Evolutionary conservation across 2,888 invertebrate genomes (phyloP).

Genomic region (Dione vanillae): DNA sequence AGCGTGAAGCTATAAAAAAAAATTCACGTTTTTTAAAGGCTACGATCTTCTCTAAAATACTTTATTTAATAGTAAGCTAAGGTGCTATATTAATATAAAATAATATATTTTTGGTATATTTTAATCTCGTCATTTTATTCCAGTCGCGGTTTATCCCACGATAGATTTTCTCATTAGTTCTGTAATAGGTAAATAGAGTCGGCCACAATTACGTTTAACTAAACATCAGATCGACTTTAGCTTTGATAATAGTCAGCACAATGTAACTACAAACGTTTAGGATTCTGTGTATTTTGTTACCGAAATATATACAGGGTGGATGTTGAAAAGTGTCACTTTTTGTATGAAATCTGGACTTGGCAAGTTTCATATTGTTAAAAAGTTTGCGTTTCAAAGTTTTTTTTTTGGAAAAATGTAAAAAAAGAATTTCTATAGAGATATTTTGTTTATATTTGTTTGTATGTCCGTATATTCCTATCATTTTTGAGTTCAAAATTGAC

Average conservation of each 20-base stretch:
- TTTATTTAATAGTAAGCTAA: no score
- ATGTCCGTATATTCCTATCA: no score
- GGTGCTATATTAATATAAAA: no score
- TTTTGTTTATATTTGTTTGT: neutral
- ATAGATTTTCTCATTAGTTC: constrained; percentile 35
- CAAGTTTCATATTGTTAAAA: constrained; percentile 6
- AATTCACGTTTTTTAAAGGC: no score
- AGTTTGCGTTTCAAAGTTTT: constrained; percentile 7
- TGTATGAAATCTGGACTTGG: constrained; percentile 4
- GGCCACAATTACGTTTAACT: constrained; percentile 27
- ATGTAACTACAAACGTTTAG: constrained; percentile 10
- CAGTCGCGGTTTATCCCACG: constrained; percentile 5
- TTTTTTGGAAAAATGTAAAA: neutral
- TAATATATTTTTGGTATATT: no score
- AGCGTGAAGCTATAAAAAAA: no score
- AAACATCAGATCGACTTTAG: constrained; percentile 27
- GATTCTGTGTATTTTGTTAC: constrained; percentile 1
- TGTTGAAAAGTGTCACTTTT: constrained; percentile 14
- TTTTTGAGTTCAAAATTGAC: no score
- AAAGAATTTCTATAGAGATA: neutral
- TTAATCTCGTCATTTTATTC: neutral
- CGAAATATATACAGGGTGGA: neutral
- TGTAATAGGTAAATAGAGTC: constrained; percentile 34
- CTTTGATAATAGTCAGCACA: constrained; percentile 23
- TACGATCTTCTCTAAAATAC: no score